phyloP scores from a whole-genome alignment of 2,797 vertebrate species.

The Phoebastria nigripes region DNA sequence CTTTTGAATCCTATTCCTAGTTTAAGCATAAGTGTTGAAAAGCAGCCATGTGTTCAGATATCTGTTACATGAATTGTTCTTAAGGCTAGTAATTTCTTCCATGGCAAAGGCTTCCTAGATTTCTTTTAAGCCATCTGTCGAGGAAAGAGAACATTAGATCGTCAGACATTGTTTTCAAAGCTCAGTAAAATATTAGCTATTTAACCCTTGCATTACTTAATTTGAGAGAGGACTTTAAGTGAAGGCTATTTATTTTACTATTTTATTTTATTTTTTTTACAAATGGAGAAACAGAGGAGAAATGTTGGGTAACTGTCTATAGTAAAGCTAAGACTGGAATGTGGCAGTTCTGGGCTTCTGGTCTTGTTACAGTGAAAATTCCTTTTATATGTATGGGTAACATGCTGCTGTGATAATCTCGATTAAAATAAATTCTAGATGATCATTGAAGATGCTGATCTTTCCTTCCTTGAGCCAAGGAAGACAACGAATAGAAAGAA shows the following conservation, averaged over 20 bases:
- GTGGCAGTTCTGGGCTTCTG: not conserved
- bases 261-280: not conserved
- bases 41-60: conserved; percentile 63
- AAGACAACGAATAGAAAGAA: not conserved
- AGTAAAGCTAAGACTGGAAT: not conserved
- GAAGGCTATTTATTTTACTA: not conserved
- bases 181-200: conserved; percentile 24
- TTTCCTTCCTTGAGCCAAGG: not conserved
- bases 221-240: not conserved
- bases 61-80: conserved; percentile 57
- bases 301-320: not conserved
- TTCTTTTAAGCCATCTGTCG: conserved; percentile 57
- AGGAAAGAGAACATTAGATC: conserved; percentile 31
- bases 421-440: not conserved
- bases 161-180: conserved; percentile 48
- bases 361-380: not conserved
- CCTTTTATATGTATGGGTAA: not conserved
- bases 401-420: not conserved
- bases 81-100: conserved; percentile 51
- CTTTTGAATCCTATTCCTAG: conserved; percentile 36
- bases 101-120: conserved; percentile 47
- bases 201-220: conserved; percentile 33
- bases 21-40: conserved; percentile 55
- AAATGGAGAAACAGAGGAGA: not conserved
- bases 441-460: not conserved